Percentiles rank a stretch among this genome's conserved stretches.
These are phyloP conservation scores for Perognathus longimembris DNA, from an alignment of 2,113 vertebrate genomes.

Conservation along the genomic window DNA sequence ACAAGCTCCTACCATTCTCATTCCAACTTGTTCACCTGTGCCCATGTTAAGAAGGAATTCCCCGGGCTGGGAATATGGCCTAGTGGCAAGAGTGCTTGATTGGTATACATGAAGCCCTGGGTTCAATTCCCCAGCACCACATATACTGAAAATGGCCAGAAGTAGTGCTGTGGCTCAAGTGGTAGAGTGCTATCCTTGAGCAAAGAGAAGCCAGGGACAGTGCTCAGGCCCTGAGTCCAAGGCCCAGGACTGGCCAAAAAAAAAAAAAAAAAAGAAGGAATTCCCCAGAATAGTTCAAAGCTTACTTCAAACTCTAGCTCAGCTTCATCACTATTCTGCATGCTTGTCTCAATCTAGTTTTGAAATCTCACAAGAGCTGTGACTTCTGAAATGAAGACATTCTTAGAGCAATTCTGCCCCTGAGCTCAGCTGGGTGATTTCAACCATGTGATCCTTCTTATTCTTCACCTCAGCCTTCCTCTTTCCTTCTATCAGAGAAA, in stretches of 20 bases:
- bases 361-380: conserved; percentile 32
- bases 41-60: neutral
- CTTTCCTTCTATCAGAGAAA: neutral
- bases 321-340: neutral
- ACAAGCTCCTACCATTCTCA: neutral
- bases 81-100: no score
- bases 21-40: neutral
- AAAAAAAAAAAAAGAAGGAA: no score
- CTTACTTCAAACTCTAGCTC: neutral
- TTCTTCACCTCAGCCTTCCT: neutral
- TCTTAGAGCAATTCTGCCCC: neutral
- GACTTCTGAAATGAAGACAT: neutral
- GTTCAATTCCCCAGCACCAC: no score
- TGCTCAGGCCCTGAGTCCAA: no score
- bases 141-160: no score
- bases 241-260: no score
- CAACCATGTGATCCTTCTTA: neutral
- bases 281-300: neutral
- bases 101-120: no score
- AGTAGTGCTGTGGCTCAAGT: no score
- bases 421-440: neutral
- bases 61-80: no score
- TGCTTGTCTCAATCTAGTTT: neutral
- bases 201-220: no score
- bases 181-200: no score